These are phyloP conservation scores for Drosophila birchii DNA, from an alignment of 2,888 invertebrate species.

Conservation along the genomic window DNA sequence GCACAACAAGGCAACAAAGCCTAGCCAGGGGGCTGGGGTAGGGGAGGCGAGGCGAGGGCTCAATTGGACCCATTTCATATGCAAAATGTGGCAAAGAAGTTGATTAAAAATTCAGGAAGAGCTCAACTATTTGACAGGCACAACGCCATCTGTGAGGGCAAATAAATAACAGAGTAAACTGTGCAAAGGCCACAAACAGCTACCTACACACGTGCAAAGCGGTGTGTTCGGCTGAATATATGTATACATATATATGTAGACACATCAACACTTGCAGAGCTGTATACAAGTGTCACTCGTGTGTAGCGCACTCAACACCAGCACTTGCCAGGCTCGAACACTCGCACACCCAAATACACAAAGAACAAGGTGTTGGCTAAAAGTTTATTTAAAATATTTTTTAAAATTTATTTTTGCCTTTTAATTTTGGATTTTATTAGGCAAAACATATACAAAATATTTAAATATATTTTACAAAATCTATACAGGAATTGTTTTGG, in stretches of 20 bases:
- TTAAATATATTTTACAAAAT: too few species aligned
- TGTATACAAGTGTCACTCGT: slow-evolving; percentile 76
- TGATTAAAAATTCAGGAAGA: slow-evolving; percentile 76
- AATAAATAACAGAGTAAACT: slow-evolving; percentile 73
- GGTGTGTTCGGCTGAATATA: not conserved
- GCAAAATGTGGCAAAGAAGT: slow-evolving; percentile 67
- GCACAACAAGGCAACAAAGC: slow-evolving; percentile 17
- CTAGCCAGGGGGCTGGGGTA: not conserved
- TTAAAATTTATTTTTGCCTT: not conserved
- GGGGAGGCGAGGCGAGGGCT: slow-evolving; percentile 1
- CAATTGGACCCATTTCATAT: slow-evolving; percentile 57
- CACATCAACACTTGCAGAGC: slow-evolving; percentile 55
- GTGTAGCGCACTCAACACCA: slow-evolving; percentile 70
- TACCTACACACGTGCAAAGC: slow-evolving; percentile 4
- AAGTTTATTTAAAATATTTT: not conserved
- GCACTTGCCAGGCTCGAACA: slow-evolving; percentile 76
- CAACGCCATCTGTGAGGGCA: slow-evolving; percentile 62
- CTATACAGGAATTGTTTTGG: too few species aligned
- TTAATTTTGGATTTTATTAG: not conserved
- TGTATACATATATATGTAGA: slow-evolving; percentile 16
- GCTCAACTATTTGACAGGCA: slow-evolving; percentile 75
- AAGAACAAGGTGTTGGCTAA: not conserved
- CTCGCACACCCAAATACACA: slow-evolving; percentile 29
- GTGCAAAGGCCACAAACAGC: slow-evolving; percentile 37
- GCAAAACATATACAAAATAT: not conserved